These are phyloP conservation scores for Lasioglossum pauxillum DNA, from an alignment of 2,888 invertebrate species.

Conservation along the genomic window DNA sequence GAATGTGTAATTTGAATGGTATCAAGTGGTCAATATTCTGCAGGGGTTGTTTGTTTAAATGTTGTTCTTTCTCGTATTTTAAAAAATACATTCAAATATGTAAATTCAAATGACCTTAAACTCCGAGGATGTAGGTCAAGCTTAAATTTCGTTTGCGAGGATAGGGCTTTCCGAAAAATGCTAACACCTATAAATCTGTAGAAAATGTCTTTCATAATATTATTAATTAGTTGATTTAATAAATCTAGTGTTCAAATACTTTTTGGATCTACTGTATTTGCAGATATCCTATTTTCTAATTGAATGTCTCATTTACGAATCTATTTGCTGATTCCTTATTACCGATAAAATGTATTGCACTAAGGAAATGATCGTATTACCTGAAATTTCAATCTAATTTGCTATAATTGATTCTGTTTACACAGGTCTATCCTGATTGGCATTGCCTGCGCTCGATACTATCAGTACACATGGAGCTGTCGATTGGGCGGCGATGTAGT, in stretches of 20 bases:
- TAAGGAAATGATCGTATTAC: not conserved
- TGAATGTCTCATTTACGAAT: not conserved
- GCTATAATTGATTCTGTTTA: slow-evolving; percentile 12
- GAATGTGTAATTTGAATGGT: too few relatives aligned
- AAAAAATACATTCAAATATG: too few relatives aligned
- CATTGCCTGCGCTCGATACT: slow-evolving; percentile 88
- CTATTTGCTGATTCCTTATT: not conserved
- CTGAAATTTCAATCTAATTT: not conserved
- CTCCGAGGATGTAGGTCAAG: too few relatives aligned
- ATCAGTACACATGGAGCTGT: slow-evolving; percentile 90
- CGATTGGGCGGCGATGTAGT: slow-evolving; percentile 90
- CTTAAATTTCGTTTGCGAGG: too few relatives aligned
- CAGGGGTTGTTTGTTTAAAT: too few relatives aligned
- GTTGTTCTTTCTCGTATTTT: too few relatives aligned
- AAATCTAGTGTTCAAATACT: not conserved
- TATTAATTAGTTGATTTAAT: too few relatives aligned
- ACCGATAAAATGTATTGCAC: not conserved
- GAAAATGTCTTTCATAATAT: too few relatives aligned
- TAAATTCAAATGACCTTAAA: too few relatives aligned
- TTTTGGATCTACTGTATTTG: not conserved
- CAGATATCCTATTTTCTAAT: not conserved
- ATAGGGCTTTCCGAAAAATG: too few relatives aligned
- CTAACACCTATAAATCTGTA: too few relatives aligned
- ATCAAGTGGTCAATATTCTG: too few relatives aligned
- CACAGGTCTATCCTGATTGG: slow-evolving; percentile 89